Evolutionary conservation across 1,140 invertebrate species (phyloP), one percentile per base, ranked within the genome.

Genomic region (Homalodisca vitripennis): DNA sequence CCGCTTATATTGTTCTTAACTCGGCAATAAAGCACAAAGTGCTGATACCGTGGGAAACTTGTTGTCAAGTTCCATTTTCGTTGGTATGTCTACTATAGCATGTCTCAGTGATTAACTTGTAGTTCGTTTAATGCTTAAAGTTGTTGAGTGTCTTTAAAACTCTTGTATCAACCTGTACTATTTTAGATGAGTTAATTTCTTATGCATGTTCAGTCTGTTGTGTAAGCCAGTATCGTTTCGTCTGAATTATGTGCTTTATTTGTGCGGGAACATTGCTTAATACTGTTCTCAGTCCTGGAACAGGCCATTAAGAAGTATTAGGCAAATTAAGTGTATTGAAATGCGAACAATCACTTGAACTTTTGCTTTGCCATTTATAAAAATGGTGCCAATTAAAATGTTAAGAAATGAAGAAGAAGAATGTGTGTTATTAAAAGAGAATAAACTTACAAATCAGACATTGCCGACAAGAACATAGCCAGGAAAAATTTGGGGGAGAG

Each of bases 1-100:
- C 91, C 29, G 91, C 88, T 0, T 82, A 86, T 75, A 87, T 92
- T 41, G 84, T 91, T 14, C 77, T 93, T 0, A 78, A 80, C 12
- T 82, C 78, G 66, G 78, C 80, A 2, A 74, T 72, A 62, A 85
- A 84, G 70, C 86, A 84, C n/a, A 79, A 89, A 1, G 82, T 79
- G 70, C 77, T 90, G 31, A 75, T 89, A 3, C 86, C 88, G 3
- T 90, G 87, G 88, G 88, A 73, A 68, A 73, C 70, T 64, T 70
- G 74, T 67, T 31, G 67, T 41, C 31, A 48, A 29, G 29, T 67
- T 24, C 29, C 68, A n/a, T 57, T 72, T 27, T 55, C 73, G 20
- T 69, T 69, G 68, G 72, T 73, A 70, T 70, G 70, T 63, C 3
- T 20, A 30, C 2, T n/a, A 60, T 48, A 53, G 13, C 51, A 51